Conservation (phyloP, 2,888 invertebrate genomes). For the Rhopalosiphum nymphaeae region DNA sequence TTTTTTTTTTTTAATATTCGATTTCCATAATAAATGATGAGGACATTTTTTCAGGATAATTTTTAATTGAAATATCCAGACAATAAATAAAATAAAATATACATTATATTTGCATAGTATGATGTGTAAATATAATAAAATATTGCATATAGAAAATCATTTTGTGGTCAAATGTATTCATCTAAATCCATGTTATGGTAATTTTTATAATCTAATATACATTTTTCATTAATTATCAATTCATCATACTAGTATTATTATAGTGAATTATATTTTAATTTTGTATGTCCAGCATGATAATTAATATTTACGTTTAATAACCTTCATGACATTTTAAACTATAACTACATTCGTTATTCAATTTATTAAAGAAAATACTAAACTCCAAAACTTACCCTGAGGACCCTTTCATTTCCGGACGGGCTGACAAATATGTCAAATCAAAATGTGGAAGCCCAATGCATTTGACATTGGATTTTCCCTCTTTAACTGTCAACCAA, state of each 20-base stretch:
- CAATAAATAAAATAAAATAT: background rate
- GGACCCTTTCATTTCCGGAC: constrained; percentile 19
- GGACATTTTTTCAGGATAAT: background rate
- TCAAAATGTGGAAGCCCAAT: background rate
- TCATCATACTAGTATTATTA: background rate
- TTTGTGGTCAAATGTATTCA: background rate
- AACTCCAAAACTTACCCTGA: background rate
- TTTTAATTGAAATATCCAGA: background rate
- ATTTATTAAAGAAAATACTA: constrained; percentile 1
- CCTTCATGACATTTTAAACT: background rate
- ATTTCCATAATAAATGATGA: background rate
- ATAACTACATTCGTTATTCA: background rate
- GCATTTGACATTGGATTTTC: constrained; percentile 23
- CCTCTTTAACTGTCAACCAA: background rate
- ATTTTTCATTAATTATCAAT: background rate
- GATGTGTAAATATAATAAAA: background rate
- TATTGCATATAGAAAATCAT: background rate
- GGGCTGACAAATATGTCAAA: constrained; percentile 8
- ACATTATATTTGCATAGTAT: background rate
- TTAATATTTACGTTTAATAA: background rate
- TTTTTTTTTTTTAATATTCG: background rate
- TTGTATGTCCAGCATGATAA: background rate
- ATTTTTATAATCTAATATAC: background rate
- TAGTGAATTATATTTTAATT: background rate
- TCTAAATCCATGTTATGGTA: background rate